Conservation (phyloP, 2,113 vertebrate genomes). For the Calypte anna region DNA sequence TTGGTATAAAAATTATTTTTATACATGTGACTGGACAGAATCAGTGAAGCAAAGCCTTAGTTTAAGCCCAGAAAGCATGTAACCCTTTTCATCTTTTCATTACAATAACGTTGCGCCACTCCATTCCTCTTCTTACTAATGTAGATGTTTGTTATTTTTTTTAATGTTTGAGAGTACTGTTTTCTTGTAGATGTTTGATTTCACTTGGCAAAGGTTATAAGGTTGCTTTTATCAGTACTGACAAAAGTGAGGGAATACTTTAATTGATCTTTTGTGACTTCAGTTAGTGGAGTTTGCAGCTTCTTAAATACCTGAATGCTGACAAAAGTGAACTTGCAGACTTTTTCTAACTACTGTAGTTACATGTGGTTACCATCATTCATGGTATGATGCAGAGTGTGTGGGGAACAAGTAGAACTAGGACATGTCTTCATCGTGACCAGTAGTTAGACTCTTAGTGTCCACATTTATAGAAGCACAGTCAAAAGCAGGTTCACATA, state of each 20-base stretch:
- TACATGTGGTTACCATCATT: too few species aligned
- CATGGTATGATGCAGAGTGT: fast-evolving
- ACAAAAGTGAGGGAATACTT: not conserved
- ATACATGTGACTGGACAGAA: not conserved
- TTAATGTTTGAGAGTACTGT: not conserved
- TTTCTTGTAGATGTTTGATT: not conserved
- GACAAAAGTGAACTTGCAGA: not conserved
- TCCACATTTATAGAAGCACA: not conserved
- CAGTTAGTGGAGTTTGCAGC: not conserved
- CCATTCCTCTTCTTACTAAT: not conserved
- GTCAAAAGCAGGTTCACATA: not conserved
- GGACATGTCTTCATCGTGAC: fast-evolving
- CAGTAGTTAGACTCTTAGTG: not conserved
- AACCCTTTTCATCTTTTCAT: not conserved
- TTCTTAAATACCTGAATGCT: not conserved
- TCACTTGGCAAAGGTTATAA: not conserved
- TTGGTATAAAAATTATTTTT: not conserved
- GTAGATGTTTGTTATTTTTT: not conserved
- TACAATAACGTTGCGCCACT: not conserved
- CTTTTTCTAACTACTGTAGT: not conserved
- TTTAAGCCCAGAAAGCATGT: not conserved
- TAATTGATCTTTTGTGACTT: not conserved
- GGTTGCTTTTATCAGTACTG: not conserved
- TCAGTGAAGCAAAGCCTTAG: not conserved
- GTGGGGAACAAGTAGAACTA: not conserved